A percentile compares a stretch with the other conserved stretches of the same genome.
These are phyloP conservation scores for Saimiri boliviensis DNA, from an alignment of 2,113 vertebrate genomes.

Conservation along the genomic window DNA sequence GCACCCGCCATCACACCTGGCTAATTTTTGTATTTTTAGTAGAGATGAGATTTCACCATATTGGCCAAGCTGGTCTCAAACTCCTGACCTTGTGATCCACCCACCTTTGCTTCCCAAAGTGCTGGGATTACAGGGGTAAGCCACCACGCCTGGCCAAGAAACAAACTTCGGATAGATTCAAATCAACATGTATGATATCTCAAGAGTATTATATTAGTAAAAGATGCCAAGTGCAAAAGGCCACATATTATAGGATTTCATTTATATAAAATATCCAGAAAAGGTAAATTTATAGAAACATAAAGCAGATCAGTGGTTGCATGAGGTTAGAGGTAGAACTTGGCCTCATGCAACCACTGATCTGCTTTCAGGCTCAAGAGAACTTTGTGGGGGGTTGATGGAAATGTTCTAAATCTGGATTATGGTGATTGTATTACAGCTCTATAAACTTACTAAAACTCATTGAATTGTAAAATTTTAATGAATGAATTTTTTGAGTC, in stretches of 20 bases:
- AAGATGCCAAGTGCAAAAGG: not conserved
- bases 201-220: not conserved
- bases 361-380: not conserved
- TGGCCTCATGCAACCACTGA: not conserved
- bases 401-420: not conserved
- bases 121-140: too few relatives aligned
- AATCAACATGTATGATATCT: not conserved
- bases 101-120: too few relatives aligned
- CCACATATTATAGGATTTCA: not conserved
- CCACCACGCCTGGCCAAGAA: not conserved
- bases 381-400: not conserved
- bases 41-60: too few relatives aligned
- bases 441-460: not conserved
- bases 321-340: not conserved
- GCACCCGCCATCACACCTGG: too few relatives aligned
- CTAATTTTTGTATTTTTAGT: too few relatives aligned
- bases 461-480: not conserved
- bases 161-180: not conserved
- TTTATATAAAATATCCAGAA: not conserved
- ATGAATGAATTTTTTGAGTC: not conserved
- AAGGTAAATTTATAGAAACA: not conserved
- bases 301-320: not conserved
- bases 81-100: too few relatives aligned
- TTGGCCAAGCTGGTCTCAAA: too few relatives aligned
- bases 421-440: not conserved